A percentile compares a stretch with the other conserved stretches of the same genome.
Evolutionary conservation across 2,797 vertebrate species (phyloP).

Genomic region (Alosa sapidissima): DNA sequence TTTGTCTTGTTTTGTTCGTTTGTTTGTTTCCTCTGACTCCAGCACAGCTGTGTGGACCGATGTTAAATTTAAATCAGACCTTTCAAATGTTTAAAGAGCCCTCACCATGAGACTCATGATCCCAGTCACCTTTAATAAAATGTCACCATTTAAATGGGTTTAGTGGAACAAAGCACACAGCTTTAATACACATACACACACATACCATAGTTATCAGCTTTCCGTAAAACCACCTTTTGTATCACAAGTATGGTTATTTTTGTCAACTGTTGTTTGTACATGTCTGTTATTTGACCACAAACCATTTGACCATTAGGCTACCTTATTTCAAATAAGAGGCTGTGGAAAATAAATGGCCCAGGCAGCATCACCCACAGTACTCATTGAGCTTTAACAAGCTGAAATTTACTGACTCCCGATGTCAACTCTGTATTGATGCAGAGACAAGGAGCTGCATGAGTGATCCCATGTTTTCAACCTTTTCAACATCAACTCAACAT

Average conservation of each 20-base stretch:
- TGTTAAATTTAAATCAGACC: conserved; percentile 30
- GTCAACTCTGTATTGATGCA: neutral
- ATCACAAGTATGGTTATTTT: neutral
- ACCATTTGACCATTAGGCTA: neutral
- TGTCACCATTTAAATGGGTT: neutral
- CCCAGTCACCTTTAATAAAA: conserved; percentile 13
- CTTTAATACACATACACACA: neutral
- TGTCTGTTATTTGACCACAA: too few relatives aligned
- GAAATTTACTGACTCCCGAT: neutral
- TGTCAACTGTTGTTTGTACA: neutral
- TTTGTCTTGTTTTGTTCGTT: neutral
- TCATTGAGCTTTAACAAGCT: conserved; percentile 17
- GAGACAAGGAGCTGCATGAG: neutral
- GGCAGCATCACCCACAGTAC: neutral
- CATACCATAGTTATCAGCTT: neutral
- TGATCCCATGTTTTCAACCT: conserved; percentile 35
- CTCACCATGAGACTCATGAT: conserved; percentile 6
- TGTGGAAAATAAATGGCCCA: neutral
- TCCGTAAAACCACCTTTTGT: neutral
- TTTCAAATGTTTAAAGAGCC: conserved; percentile 26
- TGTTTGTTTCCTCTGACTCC: conserved; percentile 26
- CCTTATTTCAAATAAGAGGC: neutral
- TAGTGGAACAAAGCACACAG: neutral
- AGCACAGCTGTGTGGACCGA: conserved; percentile 13
- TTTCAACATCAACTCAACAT: conserved; percentile 38